Conservation (phyloP, 1,140 invertebrate species). For the Diplogasteroides magnus region DNA sequence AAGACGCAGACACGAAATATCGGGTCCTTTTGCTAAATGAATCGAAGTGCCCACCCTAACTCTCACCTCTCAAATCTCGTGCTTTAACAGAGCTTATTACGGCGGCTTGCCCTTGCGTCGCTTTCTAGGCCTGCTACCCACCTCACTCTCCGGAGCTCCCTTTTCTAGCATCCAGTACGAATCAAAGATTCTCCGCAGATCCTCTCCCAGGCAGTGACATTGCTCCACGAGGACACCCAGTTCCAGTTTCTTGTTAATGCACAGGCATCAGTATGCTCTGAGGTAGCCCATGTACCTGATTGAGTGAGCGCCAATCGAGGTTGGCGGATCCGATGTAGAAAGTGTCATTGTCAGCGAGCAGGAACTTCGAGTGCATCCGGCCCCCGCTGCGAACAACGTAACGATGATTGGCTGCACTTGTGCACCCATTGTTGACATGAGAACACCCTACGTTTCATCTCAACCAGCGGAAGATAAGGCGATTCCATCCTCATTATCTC, state of each 20-base stretch:
- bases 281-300: too few species aligned
- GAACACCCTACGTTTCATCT: too few species aligned
- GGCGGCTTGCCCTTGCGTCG: too few species aligned
- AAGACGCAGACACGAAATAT: too few species aligned
- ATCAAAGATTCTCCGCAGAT: constrained; percentile 83
- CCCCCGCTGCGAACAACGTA: constrained; percentile 73
- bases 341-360: constrained; percentile 69
- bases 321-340: constrained; percentile 65
- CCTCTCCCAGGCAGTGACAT: constrained; percentile 75
- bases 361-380: constrained; percentile 88
- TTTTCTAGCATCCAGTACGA: constrained; percentile 70
- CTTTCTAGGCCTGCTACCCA: too few species aligned
- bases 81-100: too few species aligned
- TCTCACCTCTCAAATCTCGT: too few species aligned
- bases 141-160: constrained; percentile 66
- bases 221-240: constrained; percentile 75
- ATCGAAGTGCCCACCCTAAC: too few species aligned
- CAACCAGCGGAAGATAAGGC: constrained; percentile 16
- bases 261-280: too few species aligned
- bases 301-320: constrained; percentile 82
- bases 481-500: constrained; percentile 49
- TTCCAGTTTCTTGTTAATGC: constrained; percentile 76
- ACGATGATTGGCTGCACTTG: constrained; percentile 79
- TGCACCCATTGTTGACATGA: constrained; percentile 61
- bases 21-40: too few species aligned